Evolutionary conservation across 2,797 vertebrate genomes (phyloP), one percentile per base, ranked within the genome.

Genomic region (Anas acuta): DNA sequence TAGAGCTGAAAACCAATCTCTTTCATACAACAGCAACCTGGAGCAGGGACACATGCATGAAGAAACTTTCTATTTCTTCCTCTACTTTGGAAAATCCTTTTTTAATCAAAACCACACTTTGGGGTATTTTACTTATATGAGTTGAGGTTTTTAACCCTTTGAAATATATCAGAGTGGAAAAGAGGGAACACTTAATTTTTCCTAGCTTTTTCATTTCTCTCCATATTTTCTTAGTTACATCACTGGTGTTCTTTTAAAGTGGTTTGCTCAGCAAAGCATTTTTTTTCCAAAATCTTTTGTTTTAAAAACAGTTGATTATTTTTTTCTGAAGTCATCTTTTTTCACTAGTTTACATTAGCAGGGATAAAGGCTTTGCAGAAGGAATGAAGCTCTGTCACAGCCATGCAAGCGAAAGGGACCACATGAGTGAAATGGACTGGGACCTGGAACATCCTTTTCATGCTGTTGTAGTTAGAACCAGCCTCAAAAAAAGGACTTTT

Each of bases 91-190:
- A 6, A 65, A 73, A n/a, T 79, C 51, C 5, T 49, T 87, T 72
- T 91, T 88, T 79, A 96, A 96, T 86, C 49, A 91, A 86, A 91
- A 15, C 39, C 90, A 91, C 83, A 13, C 35, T 89, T 92, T 66
- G 64, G 82, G 67, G 62, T 75, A 79, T 93, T 90, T 90, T 65
- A 49, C 58, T 92, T 90, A 28, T 18, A 72, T 22, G 22, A 56
- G 11, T 62, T 90, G 80, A 90, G 71, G 61, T 43, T 92, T 91
- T 96, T 92, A 90, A 93, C 80, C 67, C 92, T 91, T 90, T 84
- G 61, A 94, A 91, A 87, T 82, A 73, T 37, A 47, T 71, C 51
- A 77, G 33, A 64, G 37, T 65, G 16, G 47, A 84, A 82, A 92
- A 76, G 49, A 86, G 32, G 39, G 66, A 88, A 65, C 30, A 33